phyloP scores from a whole-genome alignment of 2,797 vertebrate genomes.

The Mormyrus hasselquistii region DNA sequence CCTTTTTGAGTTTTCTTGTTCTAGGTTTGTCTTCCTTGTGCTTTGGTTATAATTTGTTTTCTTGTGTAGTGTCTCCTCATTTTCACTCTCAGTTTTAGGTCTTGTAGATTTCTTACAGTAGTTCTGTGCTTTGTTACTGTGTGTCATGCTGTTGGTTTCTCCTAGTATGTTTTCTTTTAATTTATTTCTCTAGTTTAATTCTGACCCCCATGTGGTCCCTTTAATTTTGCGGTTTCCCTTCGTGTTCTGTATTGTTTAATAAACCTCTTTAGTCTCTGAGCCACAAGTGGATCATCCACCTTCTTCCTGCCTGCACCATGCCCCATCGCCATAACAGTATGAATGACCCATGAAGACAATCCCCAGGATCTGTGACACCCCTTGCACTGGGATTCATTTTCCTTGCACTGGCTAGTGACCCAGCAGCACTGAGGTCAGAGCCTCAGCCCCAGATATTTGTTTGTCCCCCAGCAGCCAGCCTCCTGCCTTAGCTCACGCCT shows the following conservation, averaged over 20 bases:
- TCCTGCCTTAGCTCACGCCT: no score
- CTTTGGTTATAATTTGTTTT: background rate
- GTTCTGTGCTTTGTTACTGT: background rate
- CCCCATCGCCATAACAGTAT: no score
- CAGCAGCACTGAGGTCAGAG: no score
- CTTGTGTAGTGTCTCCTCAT: background rate
- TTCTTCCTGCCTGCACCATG: background rate
- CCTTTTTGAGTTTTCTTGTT: background rate
- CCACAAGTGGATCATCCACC: background rate
- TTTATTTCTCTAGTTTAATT: background rate
- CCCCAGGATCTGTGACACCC: no score
- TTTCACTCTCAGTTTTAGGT: background rate
- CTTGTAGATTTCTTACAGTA: background rate
- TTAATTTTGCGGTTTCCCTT: background rate
- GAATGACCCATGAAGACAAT: no score
- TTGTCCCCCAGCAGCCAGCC: no score
- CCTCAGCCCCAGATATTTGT: no score
- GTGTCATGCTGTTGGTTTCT: no score
- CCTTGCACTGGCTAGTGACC: no score
- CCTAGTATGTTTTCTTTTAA: no score
- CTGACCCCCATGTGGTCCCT: background rate
- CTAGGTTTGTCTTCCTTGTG: background rate
- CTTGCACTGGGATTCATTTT: no score
- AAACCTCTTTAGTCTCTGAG: background rate
- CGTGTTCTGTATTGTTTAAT: background rate